Evolutionary conservation across 2,797 vertebrate genomes (phyloP), one percentile per base, ranked within the genome.

Genomic region (Tadarida brasiliensis): DNA sequence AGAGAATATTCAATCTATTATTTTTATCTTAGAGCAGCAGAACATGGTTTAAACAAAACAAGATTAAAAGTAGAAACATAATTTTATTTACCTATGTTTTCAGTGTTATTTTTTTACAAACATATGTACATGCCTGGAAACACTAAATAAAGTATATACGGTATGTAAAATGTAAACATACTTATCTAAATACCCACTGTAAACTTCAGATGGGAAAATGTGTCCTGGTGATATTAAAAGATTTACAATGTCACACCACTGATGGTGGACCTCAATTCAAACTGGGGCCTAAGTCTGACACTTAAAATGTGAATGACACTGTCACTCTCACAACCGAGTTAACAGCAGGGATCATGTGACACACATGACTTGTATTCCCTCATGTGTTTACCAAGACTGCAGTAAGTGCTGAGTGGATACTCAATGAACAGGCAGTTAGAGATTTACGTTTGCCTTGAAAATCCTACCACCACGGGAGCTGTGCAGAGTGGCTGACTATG

Each of bases 41-140:
- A 81, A 96, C 8, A 47, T 39, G 16, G 65, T 76, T 96, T 93
- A 65, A 87, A 96, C 19, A 92, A 73, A 96, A 85, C 28, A 96
- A 83, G 30, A 17, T 87, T 89, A 94, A 49, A 92, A 20, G 11
- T 3, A 61, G 59, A 93, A 85, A 56, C 22, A 74, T 74, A 78
- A 76, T 87, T 92, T 87, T 91, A 92, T 96, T 92, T 91, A 90
- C 47, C 17, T 61, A 83, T 0, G n/a, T 81, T 89, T 94, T 59
- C 33, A 95, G 22, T 95, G 59, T 65, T 30, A 30, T 68, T 39
- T 77, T 85, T 96, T 96, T 92, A 78, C 30, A 96, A 93, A 95
- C 15, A 68, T 24, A 68, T 56, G 22, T 24, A 33, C 6, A 68
- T 76, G 88, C 16, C 78, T 85, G 87, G 70, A 96, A 96, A 84